Evolutionary conservation across 2,113 vertebrate genomes (phyloP).

Genomic region (Melospiza melodia): DNA sequence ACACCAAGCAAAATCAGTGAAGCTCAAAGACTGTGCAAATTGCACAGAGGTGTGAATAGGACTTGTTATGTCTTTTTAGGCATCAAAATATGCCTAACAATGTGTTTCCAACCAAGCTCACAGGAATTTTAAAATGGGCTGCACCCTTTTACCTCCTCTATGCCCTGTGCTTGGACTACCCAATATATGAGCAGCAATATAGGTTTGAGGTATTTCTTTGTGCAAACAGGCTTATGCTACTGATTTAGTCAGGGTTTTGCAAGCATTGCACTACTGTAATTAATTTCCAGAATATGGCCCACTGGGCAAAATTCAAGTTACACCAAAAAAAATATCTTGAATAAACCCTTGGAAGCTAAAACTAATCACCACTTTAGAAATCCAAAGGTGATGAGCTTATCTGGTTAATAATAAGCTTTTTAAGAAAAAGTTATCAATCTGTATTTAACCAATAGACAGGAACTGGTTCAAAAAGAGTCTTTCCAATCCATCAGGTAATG

Average conservation of each 20-base stretch:
- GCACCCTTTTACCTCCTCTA: neutral
- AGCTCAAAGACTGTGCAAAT: slow-evolving; percentile 36
- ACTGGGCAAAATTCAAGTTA: slow-evolving; percentile 8
- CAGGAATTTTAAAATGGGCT: neutral
- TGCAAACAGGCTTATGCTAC: neutral
- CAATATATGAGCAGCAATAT: neutral
- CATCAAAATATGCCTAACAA: slow-evolving; percentile 33
- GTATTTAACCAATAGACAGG: slow-evolving; percentile 23
- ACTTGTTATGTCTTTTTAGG: slow-evolving; percentile 21
- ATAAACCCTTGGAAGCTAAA: slow-evolving; percentile 39
- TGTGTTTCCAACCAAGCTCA: slow-evolving; percentile 32
- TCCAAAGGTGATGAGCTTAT: slow-evolving; percentile 25
- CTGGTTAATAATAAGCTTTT: slow-evolving; percentile 28
- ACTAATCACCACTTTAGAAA: slow-evolving; percentile 32
- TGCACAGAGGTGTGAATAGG: slow-evolving; percentile 38
- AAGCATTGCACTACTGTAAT: neutral
- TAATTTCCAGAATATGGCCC: slow-evolving; percentile 14
- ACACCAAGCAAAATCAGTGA: slow-evolving; percentile 29
- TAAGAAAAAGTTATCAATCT: slow-evolving; percentile 41
- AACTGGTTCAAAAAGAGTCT: slow-evolving; percentile 15
- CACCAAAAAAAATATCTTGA: neutral
- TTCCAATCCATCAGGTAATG: slow-evolving; percentile 61
- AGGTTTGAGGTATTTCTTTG: neutral
- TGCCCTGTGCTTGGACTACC: neutral
- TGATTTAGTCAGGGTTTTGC: neutral